Evolutionary conservation across 2,888 invertebrate species (phyloP).

Genomic region (Campoplex capitator): DNA sequence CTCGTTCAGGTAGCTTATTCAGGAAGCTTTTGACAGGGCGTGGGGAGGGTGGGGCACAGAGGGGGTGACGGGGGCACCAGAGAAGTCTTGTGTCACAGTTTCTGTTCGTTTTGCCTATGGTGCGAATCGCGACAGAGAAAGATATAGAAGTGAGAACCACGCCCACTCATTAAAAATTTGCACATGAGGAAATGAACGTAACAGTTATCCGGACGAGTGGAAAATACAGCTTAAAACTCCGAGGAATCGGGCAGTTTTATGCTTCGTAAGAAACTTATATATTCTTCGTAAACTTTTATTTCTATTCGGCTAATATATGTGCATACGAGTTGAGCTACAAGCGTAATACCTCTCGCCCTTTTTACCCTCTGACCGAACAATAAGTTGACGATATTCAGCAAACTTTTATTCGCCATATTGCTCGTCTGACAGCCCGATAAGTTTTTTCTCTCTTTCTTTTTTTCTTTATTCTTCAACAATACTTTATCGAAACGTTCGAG

Average conservation of each 20-base stretch:
- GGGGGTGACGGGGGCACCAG: background rate
- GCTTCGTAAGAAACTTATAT: slow-evolving; percentile 51
- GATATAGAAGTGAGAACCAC: slow-evolving; percentile 54
- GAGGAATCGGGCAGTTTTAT: slow-evolving; percentile 49
- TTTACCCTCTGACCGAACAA: slow-evolving; percentile 6
- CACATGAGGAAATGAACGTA: slow-evolving; percentile 68
- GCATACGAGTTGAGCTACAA: slow-evolving; percentile 4
- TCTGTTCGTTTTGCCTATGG: slow-evolving; percentile 37
- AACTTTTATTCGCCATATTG: slow-evolving; percentile 10
- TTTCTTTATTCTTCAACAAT: background rate
- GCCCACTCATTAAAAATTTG: slow-evolving; percentile 71
- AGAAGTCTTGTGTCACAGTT: slow-evolving; percentile 39
- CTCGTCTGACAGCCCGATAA: background rate
- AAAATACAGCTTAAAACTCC: slow-evolving; percentile 50
- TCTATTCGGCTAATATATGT: background rate
- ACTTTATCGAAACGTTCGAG: background rate
- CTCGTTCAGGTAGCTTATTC: slow-evolving; percentile 36
- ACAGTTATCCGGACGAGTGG: slow-evolving; percentile 44
- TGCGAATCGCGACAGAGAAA: slow-evolving; percentile 42
- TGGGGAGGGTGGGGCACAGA: background rate
- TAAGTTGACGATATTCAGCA: background rate
- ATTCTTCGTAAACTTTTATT: slow-evolving; percentile 29
- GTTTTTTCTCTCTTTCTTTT: background rate
- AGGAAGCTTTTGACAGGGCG: slow-evolving; percentile 57
- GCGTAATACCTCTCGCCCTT: background rate